Conservation (phyloP, 2,113 vertebrate species). For the Sarotherodon lohbergeri region DNA sequence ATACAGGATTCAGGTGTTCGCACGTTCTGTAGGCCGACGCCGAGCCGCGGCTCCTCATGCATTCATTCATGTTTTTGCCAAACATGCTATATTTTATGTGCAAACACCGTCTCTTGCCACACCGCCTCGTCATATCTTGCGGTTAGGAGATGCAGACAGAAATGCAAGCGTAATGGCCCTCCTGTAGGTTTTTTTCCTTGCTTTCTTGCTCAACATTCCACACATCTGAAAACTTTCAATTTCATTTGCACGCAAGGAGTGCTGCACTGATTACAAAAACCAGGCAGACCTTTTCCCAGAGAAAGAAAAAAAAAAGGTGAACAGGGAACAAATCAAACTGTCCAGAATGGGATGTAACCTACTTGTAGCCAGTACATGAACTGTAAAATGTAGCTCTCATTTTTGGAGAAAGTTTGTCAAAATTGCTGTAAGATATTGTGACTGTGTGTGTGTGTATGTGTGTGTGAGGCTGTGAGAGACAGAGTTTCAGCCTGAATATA, state of each 20-base stretch:
- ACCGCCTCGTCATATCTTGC: not conserved
- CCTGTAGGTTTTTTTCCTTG: not conserved
- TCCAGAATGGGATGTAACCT: slow-evolving; percentile 16
- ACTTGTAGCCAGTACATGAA: not conserved
- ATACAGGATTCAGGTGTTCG: slow-evolving; percentile 38
- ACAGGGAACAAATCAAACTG: not conserved
- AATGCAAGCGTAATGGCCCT: slow-evolving; percentile 4
- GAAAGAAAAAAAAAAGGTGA: not conserved
- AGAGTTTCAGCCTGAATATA: not conserved
- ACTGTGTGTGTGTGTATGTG: not conserved
- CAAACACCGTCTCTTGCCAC: not conserved
- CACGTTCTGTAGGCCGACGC: slow-evolving; percentile 24
- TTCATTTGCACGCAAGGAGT: slow-evolving; percentile 20
- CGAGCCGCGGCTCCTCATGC: slow-evolving; percentile 34
- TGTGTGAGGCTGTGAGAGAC: not conserved
- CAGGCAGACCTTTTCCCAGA: not conserved
- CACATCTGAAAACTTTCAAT: not conserved
- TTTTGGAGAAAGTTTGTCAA: not conserved
- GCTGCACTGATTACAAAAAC: slow-evolving; percentile 4
- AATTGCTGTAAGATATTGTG: not conserved
- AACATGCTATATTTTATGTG: slow-evolving; percentile 31
- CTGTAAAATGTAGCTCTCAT: not conserved
- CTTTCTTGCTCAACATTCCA: not conserved
- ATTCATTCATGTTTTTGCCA: slow-evolving; percentile 52
- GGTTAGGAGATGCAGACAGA: not conserved